A percentile compares a stretch with the other conserved stretches of the same genome.
phyloP scores from a whole-genome alignment of 1,140 invertebrate species.

The Bathynomus jamesi region DNA sequence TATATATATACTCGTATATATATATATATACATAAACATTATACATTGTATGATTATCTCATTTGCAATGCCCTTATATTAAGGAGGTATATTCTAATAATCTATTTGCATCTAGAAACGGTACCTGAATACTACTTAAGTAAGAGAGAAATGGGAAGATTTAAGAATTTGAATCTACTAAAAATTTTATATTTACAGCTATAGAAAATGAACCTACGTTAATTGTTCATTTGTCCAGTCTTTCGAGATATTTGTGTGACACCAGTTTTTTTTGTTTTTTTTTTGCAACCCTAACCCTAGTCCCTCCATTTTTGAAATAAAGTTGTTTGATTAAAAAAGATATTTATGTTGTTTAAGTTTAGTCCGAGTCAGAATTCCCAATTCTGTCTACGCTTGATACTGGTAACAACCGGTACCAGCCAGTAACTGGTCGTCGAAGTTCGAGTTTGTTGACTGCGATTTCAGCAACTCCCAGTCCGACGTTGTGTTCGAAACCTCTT shows the following conservation, averaged over 20 bases:
- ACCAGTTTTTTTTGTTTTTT: not conserved
- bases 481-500: conserved; percentile 72
- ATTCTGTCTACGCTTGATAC: conserved; percentile 43
- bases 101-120: no score
- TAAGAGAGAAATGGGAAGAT: not conserved
- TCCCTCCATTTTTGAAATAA: not conserved
- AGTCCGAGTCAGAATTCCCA: conserved; percentile 28
- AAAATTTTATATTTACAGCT: not conserved
- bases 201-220: not conserved
- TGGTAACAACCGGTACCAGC: conserved; percentile 84
- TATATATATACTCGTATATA: not conserved
- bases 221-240: not conserved
- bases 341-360: not conserved
- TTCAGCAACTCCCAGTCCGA: conserved; percentile 74
- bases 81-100: no score
- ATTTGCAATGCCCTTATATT: not conserved
- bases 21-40: not conserved
- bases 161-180: not conserved
- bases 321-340: not conserved
- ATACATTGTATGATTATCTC: not conserved
- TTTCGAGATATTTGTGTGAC: not conserved
- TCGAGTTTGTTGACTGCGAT: conserved; percentile 70
- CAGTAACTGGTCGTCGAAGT: conserved; percentile 63
- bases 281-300: not conserved
- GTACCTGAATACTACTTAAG: not conserved